phyloP scores from a whole-genome alignment of 2,113 vertebrate genomes.

The Andinoacara biseriatus region DNA sequence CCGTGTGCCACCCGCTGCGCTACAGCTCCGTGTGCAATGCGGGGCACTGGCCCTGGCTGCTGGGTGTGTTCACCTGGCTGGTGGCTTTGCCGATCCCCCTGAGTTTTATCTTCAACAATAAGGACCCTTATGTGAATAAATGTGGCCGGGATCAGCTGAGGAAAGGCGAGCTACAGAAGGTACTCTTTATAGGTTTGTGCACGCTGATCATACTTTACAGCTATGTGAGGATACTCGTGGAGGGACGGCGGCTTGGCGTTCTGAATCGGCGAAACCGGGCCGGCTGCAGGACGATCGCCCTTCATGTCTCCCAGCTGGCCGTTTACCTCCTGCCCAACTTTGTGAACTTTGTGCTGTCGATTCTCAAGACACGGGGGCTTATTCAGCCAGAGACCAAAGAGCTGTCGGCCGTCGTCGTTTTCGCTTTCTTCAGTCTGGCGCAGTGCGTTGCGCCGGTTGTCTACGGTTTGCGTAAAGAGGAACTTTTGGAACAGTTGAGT shows the following conservation, averaged over 20 bases:
- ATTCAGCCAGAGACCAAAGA: constrained; percentile 52
- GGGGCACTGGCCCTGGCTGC: constrained; percentile 72
- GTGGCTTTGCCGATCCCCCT: constrained; percentile 74
- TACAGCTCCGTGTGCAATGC: constrained; percentile 59
- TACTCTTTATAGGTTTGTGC: constrained; percentile 73
- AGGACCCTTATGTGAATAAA: accelerated
- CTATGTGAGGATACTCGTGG: constrained; percentile 75
- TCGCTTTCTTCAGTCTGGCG: constrained; percentile 81
- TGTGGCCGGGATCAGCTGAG: constrained; percentile 63
- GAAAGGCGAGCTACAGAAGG: constrained; percentile 63
- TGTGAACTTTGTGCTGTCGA: constrained; percentile 69
- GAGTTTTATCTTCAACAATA: constrained; percentile 15
- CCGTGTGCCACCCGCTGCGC: constrained; percentile 80
- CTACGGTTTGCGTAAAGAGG: constrained; percentile 83
- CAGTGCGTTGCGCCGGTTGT: constrained; percentile 81
- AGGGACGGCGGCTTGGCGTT: constrained; percentile 76
- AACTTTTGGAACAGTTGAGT: constrained; percentile 74
- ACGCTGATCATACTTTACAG: constrained; percentile 78
- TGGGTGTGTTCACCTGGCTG: constrained; percentile 74
- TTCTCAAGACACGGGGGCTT: background rate
- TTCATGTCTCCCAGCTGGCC: constrained; percentile 77
- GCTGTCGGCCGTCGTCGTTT: constrained; percentile 69
- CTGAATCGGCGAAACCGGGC: constrained; percentile 75
- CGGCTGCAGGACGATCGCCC: constrained; percentile 76
- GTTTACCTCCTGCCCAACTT: constrained; percentile 82